Evolutionary conservation across 2,888 invertebrate species (phyloP).

Genomic region (Proisotoma minuta): DNA sequence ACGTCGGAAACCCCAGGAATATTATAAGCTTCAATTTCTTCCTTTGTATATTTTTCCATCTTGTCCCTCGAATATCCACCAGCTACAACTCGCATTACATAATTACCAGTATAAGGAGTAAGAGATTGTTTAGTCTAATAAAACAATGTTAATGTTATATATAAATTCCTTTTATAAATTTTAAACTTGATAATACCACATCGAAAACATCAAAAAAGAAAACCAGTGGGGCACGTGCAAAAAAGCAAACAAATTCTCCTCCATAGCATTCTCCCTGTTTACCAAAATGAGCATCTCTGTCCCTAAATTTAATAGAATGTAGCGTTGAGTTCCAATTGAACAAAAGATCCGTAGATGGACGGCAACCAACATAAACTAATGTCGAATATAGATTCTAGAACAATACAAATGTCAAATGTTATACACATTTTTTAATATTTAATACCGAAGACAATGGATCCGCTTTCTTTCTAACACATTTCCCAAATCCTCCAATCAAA

Average conservation of each 20-base stretch:
- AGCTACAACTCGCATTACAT: slow-evolving; percentile 29
- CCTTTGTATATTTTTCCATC: slow-evolving; percentile 16
- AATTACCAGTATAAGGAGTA: slow-evolving; percentile 33
- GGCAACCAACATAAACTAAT: slow-evolving; percentile 23
- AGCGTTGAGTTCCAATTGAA: slow-evolving; percentile 40
- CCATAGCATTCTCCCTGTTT: slow-evolving; percentile 19
- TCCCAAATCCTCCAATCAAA: slow-evolving; percentile 35
- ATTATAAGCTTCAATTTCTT: slow-evolving; percentile 37
- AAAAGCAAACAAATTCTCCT: slow-evolving; percentile 31
- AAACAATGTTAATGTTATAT: neutral
- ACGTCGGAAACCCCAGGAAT: slow-evolving; percentile 41
- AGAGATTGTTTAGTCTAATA: slow-evolving; percentile 25
- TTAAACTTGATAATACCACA: slow-evolving; percentile 10
- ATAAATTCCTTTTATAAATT: neutral
- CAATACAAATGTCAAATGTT: neutral
- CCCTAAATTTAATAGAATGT: slow-evolving; percentile 25
- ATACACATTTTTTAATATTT: neutral
- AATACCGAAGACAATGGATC: slow-evolving; percentile 23
- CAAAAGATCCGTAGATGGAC: slow-evolving; percentile 19
- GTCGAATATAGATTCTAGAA: neutral
- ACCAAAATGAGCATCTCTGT: slow-evolving; percentile 15
- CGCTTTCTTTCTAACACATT: slow-evolving; percentile 17
- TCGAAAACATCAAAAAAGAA: slow-evolving; percentile 36
- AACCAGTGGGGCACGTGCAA: slow-evolving; percentile 18
- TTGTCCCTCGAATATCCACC: slow-evolving; percentile 24